These are phyloP conservation scores for Enteromius argenteus DNA, from an alignment of 2,797 vertebrate genomes.

Conservation along the genomic window DNA sequence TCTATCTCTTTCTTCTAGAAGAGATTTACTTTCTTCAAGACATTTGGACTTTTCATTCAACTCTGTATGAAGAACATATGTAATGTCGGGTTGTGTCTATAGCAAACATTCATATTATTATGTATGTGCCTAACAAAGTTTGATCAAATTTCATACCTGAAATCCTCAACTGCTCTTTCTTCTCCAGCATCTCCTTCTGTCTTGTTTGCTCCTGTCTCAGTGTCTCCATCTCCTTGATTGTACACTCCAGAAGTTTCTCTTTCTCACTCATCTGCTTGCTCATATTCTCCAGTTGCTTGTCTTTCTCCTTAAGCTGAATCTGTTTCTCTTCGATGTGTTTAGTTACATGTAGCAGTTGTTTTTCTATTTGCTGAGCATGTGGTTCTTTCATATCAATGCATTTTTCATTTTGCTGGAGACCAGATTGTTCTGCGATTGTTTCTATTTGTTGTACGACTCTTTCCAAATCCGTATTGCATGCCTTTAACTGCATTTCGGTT, in stretches of 20 bases:
- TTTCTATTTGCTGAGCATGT: slow-evolving; percentile 12
- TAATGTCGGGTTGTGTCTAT: neutral
- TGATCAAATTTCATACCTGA: neutral
- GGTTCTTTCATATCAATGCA: neutral
- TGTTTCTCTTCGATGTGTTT: neutral
- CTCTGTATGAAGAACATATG: neutral
- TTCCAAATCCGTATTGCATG: neutral
- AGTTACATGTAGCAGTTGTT: neutral
- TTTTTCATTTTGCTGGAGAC: neutral
- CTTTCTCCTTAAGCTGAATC: slow-evolving; percentile 19
- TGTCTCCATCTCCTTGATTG: slow-evolving; percentile 22
- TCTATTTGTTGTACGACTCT: neutral
- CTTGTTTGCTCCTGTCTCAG: slow-evolving; percentile 23
- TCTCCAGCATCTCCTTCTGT: neutral
- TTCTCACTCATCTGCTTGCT: slow-evolving; percentile 14
- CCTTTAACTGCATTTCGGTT: slow-evolving; percentile 5
- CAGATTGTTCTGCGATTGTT: neutral
- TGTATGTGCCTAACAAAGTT: neutral
- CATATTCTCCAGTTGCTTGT: slow-evolving; percentile 22
- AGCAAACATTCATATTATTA: neutral
- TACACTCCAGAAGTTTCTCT: slow-evolving; percentile 10
- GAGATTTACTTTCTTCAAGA: slow-evolving; percentile 33
- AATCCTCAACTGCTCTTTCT: neutral
- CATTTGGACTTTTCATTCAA: slow-evolving; percentile 28
- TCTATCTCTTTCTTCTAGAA: slow-evolving; percentile 18